Evolutionary conservation across 2,888 invertebrate genomes (phyloP).

Genomic region (Apodemia zela): DNA sequence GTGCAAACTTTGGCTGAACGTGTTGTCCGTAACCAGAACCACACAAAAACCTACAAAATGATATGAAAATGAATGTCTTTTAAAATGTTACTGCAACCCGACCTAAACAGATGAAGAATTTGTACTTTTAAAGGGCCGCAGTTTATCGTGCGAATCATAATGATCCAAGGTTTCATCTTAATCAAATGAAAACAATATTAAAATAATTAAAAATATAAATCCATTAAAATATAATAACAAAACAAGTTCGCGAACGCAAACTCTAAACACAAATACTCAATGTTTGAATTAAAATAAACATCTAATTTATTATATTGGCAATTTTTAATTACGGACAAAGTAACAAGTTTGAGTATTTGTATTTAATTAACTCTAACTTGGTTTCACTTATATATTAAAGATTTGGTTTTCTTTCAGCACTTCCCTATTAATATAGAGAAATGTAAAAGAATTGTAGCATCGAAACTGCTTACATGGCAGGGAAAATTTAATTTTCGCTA

Average conservation of each 20-base stretch:
- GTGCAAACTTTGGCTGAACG: conserved; percentile 51
- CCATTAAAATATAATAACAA: conserved; percentile 77
- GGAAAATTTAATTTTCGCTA: conserved; percentile 62
- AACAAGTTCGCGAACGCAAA: conserved; percentile 55
- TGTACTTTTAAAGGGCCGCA: conserved; percentile 69
- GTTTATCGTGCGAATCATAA: conserved; percentile 28
- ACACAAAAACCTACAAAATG: conserved; percentile 44
- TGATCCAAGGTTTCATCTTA: conserved; percentile 25
- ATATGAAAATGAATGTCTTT: conserved; percentile 59
- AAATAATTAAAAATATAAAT: conserved; percentile 70
- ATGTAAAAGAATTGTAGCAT: conserved; percentile 35
- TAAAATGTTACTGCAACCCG: conserved; percentile 48
- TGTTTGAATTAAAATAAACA: conserved; percentile 28
- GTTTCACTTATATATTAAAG: conserved; percentile 29
- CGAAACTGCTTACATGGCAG: conserved; percentile 45
- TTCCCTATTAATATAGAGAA: conserved; percentile 19
- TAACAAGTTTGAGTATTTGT: conserved; percentile 74
- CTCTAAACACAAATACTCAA: conserved; percentile 75
- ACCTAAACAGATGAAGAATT: conserved; percentile 69
- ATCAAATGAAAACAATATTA: conserved; percentile 55
- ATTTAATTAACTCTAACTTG: conserved; percentile 55
- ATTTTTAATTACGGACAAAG: conserved; percentile 40
- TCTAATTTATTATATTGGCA: conserved; percentile 36
- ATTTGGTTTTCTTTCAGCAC: conserved; percentile 22
- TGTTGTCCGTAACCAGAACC: conserved; percentile 30